These are phyloP conservation scores for Podocnemis expansa DNA, from an alignment of 2,113 vertebrate species.

Conservation along the genomic window DNA sequence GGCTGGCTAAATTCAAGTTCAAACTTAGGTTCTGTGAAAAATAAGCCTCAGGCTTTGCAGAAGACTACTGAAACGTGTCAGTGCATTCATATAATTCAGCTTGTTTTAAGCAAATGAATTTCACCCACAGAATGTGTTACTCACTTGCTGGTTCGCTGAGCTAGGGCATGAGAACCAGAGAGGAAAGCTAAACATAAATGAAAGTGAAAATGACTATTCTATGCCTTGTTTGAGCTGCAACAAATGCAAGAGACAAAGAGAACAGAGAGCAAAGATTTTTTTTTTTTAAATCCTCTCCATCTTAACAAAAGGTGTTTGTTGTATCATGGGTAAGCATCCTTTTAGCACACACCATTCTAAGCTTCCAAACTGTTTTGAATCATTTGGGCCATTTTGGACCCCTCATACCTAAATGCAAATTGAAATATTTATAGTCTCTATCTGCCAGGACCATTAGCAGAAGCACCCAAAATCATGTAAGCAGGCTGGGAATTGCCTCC, in stretches of 20 bases:
- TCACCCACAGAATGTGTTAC: accelerated
- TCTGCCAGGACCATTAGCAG: neutral
- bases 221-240: neutral
- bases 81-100: neutral
- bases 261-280: neutral
- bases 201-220: neutral
- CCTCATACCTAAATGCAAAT: neutral
- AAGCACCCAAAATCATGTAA: neutral
- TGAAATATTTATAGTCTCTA: neutral
- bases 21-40: accelerated
- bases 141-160: accelerated
- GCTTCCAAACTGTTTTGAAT: neutral
- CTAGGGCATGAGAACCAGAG: accelerated
- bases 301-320: accelerated
- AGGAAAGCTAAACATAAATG: neutral
- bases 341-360: neutral
- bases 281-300: neutral
- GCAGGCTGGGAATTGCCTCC: neutral
- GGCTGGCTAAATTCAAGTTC: neutral
- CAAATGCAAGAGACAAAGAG: accelerated
- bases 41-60: neutral
- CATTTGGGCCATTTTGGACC: neutral
- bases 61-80: accelerated
- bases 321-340: accelerated
- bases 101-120: neutral